Percentiles rank a stretch among this genome's conserved stretches.
These are phyloP conservation scores for Dysidea cf. avara DNA, from an alignment of 37 sponge, comb jelly and placozoan species.

Conservation along the genomic window DNA sequence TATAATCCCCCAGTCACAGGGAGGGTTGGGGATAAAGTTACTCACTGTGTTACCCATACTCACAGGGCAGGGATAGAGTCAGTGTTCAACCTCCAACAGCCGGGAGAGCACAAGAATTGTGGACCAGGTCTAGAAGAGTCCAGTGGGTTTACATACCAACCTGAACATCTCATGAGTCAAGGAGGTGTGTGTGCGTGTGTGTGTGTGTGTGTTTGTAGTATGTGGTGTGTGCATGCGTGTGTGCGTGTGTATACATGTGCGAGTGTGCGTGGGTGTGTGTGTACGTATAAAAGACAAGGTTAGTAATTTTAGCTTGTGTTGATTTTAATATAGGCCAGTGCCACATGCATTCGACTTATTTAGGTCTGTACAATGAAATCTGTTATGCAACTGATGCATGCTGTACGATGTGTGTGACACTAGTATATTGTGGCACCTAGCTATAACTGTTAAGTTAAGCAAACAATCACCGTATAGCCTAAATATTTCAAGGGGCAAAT, in stretches of 20 bases:
- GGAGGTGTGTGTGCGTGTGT: conserved; percentile 33
- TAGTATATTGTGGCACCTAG: too few relatives aligned
- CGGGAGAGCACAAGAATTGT: conserved; percentile 90
- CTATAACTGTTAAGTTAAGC: too few relatives aligned
- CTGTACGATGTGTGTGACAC: too few relatives aligned
- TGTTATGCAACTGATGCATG: too few relatives aligned
- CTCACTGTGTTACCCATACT: too few relatives aligned
- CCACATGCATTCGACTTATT: too few relatives aligned
- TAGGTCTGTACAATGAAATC: too few relatives aligned
- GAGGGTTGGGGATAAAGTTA: too few relatives aligned
- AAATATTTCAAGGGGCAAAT: too few relatives aligned
- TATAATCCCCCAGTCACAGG: too few relatives aligned
- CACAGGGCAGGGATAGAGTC: conserved; percentile 73
- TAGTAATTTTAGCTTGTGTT: conserved; percentile 13
- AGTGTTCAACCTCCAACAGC: conserved; percentile 90
- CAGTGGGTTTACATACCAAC: conserved; percentile 89
- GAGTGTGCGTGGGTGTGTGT: conserved; percentile 30
- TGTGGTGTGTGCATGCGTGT: conserved; percentile 15
- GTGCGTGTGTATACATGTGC: conserved; percentile 26
- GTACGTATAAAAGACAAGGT: neutral
- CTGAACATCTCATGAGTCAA: conserved; percentile 83
- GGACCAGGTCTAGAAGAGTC: conserved; percentile 74
- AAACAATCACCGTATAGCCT: too few relatives aligned
- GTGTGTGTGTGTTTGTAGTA: neutral
- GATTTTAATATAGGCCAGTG: neutral